Base-by-base conservation (phyloP, 2,113 vertebrate species). In the Gallinago media region DNA sequence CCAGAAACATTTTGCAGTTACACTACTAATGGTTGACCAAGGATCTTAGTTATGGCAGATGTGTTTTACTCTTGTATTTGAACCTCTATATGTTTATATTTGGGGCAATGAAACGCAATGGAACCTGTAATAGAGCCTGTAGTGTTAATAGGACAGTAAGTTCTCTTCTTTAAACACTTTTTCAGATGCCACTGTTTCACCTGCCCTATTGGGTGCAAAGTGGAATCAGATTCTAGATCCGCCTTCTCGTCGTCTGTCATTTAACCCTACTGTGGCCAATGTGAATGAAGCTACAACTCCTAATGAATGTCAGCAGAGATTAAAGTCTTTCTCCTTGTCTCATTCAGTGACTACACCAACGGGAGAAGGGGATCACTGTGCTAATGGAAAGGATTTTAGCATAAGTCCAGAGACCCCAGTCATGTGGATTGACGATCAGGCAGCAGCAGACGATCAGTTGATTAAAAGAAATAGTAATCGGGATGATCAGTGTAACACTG, bases 201-300 rank as follows among this genome's bases (percentile, higher is more conserved):
- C 99, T 83, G 97, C 98, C 55, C 98, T 99, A 84, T 97, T 99
- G 26, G 99, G 99, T 91, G 97, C 99, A 85, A 99, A 99, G 96
- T 99, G 99, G 99, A 99, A 98, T 97, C 99, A 99, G 98, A 99
- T 99, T 97, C 97, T 99, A 98, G 99, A 99, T 96, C 98, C 98
- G 0, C 97, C 99, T 15, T 96, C 99, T 97, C 97, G 98, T 92
- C 97, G 94, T 78, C 97, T 99, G 32, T 98, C 99, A 5, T 97
- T 99, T 96, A 99, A 98, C 96, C 97, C 99, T 2, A 88, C 98
- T 2, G 91, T 98, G 97, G 96, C 98, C 95, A 98, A 96, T 97
- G 97, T 97, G 95, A 97, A 97, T 70, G 98, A 98, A 96, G 74
- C 99, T 97, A 85, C 98, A 96, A 94, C 98, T 96, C 97, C 98